Conservation (phyloP, 2,113 vertebrate genomes). For the Lepus timidus region DNA sequence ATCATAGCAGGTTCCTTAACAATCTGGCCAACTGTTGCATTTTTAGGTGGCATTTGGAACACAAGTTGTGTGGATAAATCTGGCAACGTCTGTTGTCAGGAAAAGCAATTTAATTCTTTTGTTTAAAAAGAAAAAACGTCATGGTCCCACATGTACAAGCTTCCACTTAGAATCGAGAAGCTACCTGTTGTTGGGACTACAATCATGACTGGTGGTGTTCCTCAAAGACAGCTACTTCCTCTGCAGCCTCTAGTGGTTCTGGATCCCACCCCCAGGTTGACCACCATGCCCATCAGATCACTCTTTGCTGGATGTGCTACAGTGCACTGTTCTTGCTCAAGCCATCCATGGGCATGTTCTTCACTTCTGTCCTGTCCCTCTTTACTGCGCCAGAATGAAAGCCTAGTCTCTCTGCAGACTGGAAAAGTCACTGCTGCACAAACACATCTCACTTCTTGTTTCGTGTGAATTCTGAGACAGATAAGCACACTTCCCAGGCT, state of each 20-base stretch:
- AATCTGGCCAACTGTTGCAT: slow-evolving; percentile 16
- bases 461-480: background rate
- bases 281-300: background rate
- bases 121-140: background rate
- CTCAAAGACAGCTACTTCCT: background rate
- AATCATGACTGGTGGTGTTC: background rate
- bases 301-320: background rate
- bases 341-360: background rate
- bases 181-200: background rate
- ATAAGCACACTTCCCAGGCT: background rate
- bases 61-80: slow-evolving; percentile 24
- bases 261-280: background rate
- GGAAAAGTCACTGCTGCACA: slow-evolving; percentile 11
- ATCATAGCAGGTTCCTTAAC: slow-evolving; percentile 35
- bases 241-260: background rate
- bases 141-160: slow-evolving; percentile 16
- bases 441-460: background rate
- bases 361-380: background rate
- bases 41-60: slow-evolving; percentile 14
- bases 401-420: background rate
- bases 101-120: slow-evolving; percentile 55
- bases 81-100: slow-evolving; percentile 33
- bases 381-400: slow-evolving; percentile 12
- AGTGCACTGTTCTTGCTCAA: background rate
- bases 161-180: background rate